Evolutionary conservation across 2,113 vertebrate genomes (phyloP).

Genomic region (Myrmecobius fasciatus): DNA sequence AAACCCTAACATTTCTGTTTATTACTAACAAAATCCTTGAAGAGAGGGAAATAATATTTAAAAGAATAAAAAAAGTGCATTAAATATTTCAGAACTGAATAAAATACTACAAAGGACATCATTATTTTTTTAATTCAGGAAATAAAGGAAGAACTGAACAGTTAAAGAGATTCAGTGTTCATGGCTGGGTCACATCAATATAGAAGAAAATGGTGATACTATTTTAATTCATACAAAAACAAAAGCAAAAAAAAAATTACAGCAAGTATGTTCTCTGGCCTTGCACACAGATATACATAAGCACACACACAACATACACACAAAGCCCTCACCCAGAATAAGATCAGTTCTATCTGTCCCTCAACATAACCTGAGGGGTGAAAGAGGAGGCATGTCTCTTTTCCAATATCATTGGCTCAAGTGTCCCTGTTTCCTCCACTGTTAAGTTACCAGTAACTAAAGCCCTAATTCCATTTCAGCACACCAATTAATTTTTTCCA

Average conservation of each 20-base stretch:
- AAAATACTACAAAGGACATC: background rate
- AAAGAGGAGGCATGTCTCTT: background rate
- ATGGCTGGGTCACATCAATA: background rate
- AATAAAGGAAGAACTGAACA: background rate
- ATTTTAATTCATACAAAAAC: background rate
- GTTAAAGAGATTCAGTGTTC: background rate
- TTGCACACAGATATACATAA: too few relatives aligned
- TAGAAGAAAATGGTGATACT: background rate
- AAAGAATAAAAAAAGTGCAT: too few relatives aligned
- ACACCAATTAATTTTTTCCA: background rate
- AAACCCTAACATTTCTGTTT: too few relatives aligned
- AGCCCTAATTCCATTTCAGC: background rate
- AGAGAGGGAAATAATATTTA: too few relatives aligned
- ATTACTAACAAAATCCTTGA: too few relatives aligned
- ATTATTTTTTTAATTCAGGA: background rate
- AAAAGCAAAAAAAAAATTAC: background rate
- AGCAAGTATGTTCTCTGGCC: background rate
- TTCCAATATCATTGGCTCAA: background rate
- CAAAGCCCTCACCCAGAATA: too few relatives aligned
- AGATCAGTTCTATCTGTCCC: too few relatives aligned
- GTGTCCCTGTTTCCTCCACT: background rate
- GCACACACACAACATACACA: too few relatives aligned
- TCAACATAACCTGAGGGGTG: background rate
- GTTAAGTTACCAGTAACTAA: background rate
- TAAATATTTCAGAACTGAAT: too few relatives aligned